Evolutionary conservation across 2,888 invertebrate species (phyloP).

Genomic region (Pediacus dermestoides): DNA sequence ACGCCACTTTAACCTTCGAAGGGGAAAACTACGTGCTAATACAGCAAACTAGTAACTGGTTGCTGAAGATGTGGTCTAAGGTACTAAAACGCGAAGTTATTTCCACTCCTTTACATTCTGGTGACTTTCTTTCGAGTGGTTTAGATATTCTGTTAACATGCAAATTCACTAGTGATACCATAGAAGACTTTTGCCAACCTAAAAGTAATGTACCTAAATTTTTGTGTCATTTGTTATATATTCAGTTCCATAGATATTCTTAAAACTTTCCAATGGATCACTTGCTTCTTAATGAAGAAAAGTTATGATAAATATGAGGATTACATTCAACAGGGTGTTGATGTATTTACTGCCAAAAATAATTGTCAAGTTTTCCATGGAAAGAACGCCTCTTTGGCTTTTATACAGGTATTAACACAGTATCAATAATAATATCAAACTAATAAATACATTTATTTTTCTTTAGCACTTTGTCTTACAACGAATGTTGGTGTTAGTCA

Average conservation of each 20-base stretch:
- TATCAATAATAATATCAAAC: too few relatives aligned
- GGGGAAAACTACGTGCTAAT: conserved; percentile 87
- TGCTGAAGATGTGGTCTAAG: conserved; percentile 61
- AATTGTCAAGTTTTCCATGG: conserved; percentile 83
- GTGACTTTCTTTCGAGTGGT: conserved; percentile 60
- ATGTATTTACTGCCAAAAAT: conserved; percentile 74
- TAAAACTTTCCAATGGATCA: conserved; percentile 74
- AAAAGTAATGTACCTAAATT: too few relatives aligned
- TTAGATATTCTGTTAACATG: conserved; percentile 53
- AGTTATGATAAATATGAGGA: conserved; percentile 61
- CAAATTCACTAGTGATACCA: too few relatives aligned
- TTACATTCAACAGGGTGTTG: conserved; percentile 55
- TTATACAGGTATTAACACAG: too few relatives aligned
- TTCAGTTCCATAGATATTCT: too few relatives aligned
- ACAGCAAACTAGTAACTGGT: conserved; percentile 79
- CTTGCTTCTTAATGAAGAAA: conserved; percentile 68
- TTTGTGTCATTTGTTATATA: too few relatives aligned
- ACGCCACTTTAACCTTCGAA: conserved; percentile 86
- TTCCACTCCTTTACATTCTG: conserved; percentile 62
- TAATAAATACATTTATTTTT: too few relatives aligned
- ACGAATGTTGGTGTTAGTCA: conserved; percentile 51
- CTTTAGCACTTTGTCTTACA: conserved; percentile 57
- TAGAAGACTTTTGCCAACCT: conserved; percentile 54
- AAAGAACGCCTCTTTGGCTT: conserved; percentile 73
- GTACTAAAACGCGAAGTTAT: conserved; percentile 45